Evolutionary conservation across 1,140 invertebrate species (phyloP), one percentile per base, ranked within the genome.

Genomic region (Cotesia typhae): DNA sequence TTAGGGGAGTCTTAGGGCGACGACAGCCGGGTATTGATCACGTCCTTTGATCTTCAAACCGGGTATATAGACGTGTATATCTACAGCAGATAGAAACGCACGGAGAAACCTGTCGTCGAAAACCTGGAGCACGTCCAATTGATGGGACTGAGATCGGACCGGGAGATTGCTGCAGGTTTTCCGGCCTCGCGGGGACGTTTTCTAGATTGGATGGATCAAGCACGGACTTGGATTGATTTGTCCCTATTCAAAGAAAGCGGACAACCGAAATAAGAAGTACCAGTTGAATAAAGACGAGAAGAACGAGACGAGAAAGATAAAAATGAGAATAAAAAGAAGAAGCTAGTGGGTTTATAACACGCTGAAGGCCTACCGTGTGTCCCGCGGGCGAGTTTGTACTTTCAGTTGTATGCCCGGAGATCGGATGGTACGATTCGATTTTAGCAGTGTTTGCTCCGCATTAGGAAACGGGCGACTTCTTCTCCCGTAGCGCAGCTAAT

Each of bases 371-470:
- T 73, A 73, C 66, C 59, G 71, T 68, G 71, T 36, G 51, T 67
- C 57, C 51, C 57, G 41, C 67, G 63, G 59, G 61, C 10, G 55
- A 10, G 53, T 35, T 51, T 55, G 28, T 57, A 53, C 17, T 3
- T 6, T 66, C 59, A 28, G 66, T 51, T 55, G 28, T 57, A 53
- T 47, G 14, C 5, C 69, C 64, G 41, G 70, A 72, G 78, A 78
- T 78, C 76, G 77, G 72, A 74, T 70, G 61, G 63, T 65, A 70
- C 71, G 78, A 79, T 79, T 79, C 75, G 73, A 73, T 73, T 76
- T 55, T 64, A 72, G 67, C 73, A 76, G 74, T 74, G 76, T 80
- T 74, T 80, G 75, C 77, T 71, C 66, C 71, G 78, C 76, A 80
- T 78, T 78, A 78, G 74, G 74, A 76, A 75, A 76, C 69, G 71